Evolutionary conservation across 2,797 vertebrate genomes (phyloP).

Genomic region (Helostoma temminkii): DNA sequence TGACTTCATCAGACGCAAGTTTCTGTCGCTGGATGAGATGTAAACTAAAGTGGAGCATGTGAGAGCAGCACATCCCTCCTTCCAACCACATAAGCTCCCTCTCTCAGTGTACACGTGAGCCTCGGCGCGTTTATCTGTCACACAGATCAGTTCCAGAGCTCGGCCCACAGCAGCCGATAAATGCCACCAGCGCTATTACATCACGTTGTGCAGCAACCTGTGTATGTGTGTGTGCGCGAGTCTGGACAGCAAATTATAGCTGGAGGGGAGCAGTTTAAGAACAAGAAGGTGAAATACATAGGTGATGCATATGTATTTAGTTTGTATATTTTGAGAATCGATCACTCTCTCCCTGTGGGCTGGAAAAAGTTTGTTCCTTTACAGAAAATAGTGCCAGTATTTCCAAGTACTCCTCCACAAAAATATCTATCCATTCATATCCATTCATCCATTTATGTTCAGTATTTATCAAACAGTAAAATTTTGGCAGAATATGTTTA

Average conservation of each 20-base stretch:
- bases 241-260: slow-evolving; percentile 4
- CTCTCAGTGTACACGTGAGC: slow-evolving; percentile 63
- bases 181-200: slow-evolving; percentile 48
- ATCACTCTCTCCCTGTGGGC: too few species aligned
- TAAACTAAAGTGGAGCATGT: slow-evolving; percentile 22
- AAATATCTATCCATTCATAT: too few species aligned
- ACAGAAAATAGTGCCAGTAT: too few species aligned
- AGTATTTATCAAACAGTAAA: too few species aligned
- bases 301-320: too few species aligned
- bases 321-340: too few species aligned
- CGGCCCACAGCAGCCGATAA: slow-evolving; percentile 43
- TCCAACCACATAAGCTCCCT: slow-evolving; percentile 39
- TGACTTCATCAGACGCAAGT: not conserved
- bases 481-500: too few species aligned
- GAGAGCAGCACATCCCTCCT: slow-evolving; percentile 22
- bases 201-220: slow-evolving; percentile 58
- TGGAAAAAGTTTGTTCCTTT: too few species aligned
- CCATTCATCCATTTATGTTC: too few species aligned
- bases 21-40: slow-evolving; percentile 19
- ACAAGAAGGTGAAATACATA: not conserved
- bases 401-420: too few species aligned
- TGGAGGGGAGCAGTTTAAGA: slow-evolving; percentile 7
- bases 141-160: slow-evolving; percentile 53
- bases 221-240: slow-evolving; percentile 8
- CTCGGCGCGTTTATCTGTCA: slow-evolving; percentile 61